Conservation (phyloP, 30 jellyfish, hydroid and myxozoan genomes). For the Turritopsis rubra region DNA sequence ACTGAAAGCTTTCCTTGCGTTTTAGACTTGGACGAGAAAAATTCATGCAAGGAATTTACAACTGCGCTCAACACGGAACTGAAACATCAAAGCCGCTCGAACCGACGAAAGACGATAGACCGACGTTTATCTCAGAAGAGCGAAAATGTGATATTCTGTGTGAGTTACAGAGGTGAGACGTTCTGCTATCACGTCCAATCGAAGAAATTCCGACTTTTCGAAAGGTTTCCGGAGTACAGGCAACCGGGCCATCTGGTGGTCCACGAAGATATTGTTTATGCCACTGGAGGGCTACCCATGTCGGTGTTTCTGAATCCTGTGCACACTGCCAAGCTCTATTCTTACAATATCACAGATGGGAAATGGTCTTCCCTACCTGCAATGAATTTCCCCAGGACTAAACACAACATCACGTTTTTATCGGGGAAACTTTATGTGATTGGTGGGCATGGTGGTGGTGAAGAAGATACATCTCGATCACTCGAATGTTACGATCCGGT, state of each 20-base stretch:
- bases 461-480: background rate
- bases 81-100: slow-evolving; percentile 16
- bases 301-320: background rate
- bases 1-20: background rate
- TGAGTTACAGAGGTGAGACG: slow-evolving; percentile 9
- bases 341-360: slow-evolving; percentile 8
- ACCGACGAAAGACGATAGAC: background rate
- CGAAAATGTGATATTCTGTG: slow-evolving; percentile 24
- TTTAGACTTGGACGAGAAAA: slow-evolving; percentile 16
- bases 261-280: slow-evolving; percentile 16
- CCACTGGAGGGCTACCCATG: slow-evolving; percentile 1
- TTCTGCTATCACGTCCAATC: slow-evolving; percentile 9
- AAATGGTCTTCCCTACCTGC: slow-evolving; percentile 15
- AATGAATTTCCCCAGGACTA: slow-evolving; percentile 11
- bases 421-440: slow-evolving; percentile 20
- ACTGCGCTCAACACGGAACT: slow-evolving; percentile 5
- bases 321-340: background rate
- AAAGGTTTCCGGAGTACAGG: slow-evolving; percentile 24
- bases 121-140: slow-evolving; percentile 25
- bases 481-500: slow-evolving; percentile 27
- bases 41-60: background rate
- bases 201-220: slow-evolving; percentile 13
- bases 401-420: slow-evolving; percentile 4
- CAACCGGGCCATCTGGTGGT: slow-evolving; percentile 15
- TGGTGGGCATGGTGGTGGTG: slow-evolving; percentile 10